Conservation (phyloP, 2,113 vertebrate species). For the Trogon melanurus region DNA sequence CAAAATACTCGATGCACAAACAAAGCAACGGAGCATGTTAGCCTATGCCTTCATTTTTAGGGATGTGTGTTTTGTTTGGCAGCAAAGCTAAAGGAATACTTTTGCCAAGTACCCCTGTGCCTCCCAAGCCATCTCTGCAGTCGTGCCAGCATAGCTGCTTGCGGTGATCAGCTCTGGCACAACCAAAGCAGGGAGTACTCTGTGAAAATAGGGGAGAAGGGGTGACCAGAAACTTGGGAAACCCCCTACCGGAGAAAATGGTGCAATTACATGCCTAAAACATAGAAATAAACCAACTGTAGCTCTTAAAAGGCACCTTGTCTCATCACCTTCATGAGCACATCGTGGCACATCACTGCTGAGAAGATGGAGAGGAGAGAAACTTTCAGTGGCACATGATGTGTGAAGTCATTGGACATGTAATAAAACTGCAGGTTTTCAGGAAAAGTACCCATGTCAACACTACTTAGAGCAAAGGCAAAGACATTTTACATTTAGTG, state of each 20-base stretch:
- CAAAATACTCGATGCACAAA: neutral
- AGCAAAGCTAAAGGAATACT: neutral
- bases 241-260: neutral
- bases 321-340: neutral
- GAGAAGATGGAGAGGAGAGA: neutral
- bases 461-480: neutral
- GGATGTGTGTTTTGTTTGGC: neutral
- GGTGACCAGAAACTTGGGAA: neutral
- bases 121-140: fast-evolving
- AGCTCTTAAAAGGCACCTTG: neutral
- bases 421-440: neutral
- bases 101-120: neutral
- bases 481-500: neutral
- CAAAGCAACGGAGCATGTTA: neutral
- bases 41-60: neutral
- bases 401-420: neutral
- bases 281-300: neutral
- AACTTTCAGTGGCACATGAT: neutral
- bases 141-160: neutral
- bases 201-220: neutral
- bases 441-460: neutral
- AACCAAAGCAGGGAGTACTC: neutral
- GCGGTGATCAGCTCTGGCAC: fast-evolving
- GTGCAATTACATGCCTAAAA: neutral
- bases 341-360: neutral